Evolutionary conservation across 2,888 invertebrate species (phyloP), one percentile per base, ranked within the genome.

Genomic region (Sepiola atlantica): DNA sequence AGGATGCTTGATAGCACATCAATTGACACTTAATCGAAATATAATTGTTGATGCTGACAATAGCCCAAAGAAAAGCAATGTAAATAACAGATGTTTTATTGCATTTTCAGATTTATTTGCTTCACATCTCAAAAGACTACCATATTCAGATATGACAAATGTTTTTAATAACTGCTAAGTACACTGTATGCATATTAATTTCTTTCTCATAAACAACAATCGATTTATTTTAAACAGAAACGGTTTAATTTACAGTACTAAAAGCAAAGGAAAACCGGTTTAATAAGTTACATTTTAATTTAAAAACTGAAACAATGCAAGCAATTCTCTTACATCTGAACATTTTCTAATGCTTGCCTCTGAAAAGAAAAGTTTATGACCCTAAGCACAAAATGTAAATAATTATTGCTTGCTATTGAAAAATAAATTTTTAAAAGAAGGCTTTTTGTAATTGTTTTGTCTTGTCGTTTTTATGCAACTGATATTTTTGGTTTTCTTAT

Each of bases 321-420:
- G 77, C n/a, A 77, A n/a, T 32, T 77, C 32, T 77, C n/a, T 77
- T 16, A 77, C n/a, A n/a, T 77, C 32, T n/a, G n/a, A 77, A 77
- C n/a, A 77, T n/a, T 77, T 77, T 32, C n/a, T 77, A 32, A 77
- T 77, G 24, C n/a, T n/a, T 77, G 16, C 77, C 77, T n/a, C 12
- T 14, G 32, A 77, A 77, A 14, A n/a, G 77, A 32, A 77, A 77
- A 77, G 77, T 77, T 77, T n/a, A 32, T n/a, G 77, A n/a, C n/a
- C 77, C n/a, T 16, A 77, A 12, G n/a, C n/a, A 16, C n/a, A 14
- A n/a, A 77, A 32, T 77, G 77, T 16, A 77, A 32, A 77, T n/a
- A n/a, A n/a, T 77, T 77, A 77, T 77, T 77, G 77, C n/a, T 77
- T 77, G n/a, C 77, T 77, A 77, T 77, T n/a, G n/a, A n/a, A 32